A percentile compares a stretch with the other conserved stretches of the same genome.
These are phyloP conservation scores for Macrotrachela quadricornifera DNA, from an alignment of 1,140 invertebrate species.

Conservation along the genomic window DNA sequence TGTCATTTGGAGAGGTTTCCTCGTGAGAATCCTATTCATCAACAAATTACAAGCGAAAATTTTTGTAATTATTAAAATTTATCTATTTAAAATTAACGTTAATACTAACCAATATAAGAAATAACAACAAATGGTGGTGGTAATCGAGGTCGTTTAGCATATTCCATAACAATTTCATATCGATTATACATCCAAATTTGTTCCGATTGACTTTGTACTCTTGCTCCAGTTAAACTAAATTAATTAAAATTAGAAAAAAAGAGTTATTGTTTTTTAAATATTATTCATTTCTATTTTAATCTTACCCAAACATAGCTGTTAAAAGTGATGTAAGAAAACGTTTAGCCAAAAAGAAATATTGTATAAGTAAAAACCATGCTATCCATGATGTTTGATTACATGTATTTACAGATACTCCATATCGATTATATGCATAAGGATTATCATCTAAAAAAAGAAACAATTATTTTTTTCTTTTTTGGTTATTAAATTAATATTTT, in stretches of 20 bases:
- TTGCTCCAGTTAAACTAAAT: slow-evolving; percentile 21
- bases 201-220: slow-evolving; percentile 22
- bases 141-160: slow-evolving; percentile 21
- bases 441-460: background rate
- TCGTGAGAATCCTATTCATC: too few species aligned
- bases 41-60: too few species aligned
- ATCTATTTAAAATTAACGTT: too few species aligned
- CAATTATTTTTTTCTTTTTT: background rate
- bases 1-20: too few species aligned
- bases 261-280: too few species aligned
- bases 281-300: background rate
- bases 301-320: slow-evolving; percentile 26
- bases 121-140: slow-evolving; percentile 7
- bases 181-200: slow-evolving; percentile 30
- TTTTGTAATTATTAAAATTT: too few species aligned
- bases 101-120: background rate
- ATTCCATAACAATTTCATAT: slow-evolving; percentile 31
- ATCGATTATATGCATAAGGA: background rate
- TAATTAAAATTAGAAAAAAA: too few species aligned
- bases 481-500: background rate
- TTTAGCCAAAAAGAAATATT: slow-evolving; percentile 30
- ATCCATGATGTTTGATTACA: slow-evolving; percentile 27
- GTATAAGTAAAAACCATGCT: slow-evolving; percentile 27
- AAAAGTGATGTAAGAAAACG: slow-evolving; percentile 30
- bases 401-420: background rate